phyloP scores from a whole-genome alignment of 2,797 vertebrate genomes.

The Enteromius mattozi region DNA sequence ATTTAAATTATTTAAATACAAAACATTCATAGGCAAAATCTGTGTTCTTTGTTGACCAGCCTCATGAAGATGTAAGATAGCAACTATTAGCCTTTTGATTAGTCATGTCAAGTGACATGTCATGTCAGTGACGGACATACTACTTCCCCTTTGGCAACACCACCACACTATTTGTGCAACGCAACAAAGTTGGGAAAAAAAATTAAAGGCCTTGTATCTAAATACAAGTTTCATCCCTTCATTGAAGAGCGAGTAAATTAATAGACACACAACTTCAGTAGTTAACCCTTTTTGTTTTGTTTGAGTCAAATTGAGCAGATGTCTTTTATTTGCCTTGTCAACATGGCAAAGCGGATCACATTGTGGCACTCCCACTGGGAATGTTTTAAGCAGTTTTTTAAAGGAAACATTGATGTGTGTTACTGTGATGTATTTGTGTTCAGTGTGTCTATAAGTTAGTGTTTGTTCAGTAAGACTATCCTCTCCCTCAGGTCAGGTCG shows the following conservation, averaged over 20 bases:
- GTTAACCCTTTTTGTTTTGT: neutral
- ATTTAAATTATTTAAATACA: neutral
- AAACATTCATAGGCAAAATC: neutral
- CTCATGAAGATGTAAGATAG: neutral
- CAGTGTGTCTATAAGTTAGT: neutral
- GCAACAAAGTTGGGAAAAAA: neutral
- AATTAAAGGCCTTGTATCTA: neutral
- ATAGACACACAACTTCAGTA: neutral
- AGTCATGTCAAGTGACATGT: slow-evolving; percentile 4
- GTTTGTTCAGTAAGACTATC: slow-evolving; percentile 25
- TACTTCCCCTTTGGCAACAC: neutral
- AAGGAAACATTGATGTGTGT: neutral
- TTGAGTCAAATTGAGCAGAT: neutral
- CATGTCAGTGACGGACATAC: neutral
- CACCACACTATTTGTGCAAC: neutral
- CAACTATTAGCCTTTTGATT: neutral
- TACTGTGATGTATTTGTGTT: neutral
- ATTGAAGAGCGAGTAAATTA: neutral
- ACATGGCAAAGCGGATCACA: neutral
- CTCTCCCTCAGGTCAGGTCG: slow-evolving; percentile 88
- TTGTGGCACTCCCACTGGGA: neutral
- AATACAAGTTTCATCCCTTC: neutral
- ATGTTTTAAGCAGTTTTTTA: neutral
- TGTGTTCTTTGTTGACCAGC: neutral
- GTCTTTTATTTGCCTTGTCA: slow-evolving; percentile 19